Conservation (phyloP, 2,888 invertebrate genomes). For the Leptinotarsa rubiginosa region DNA sequence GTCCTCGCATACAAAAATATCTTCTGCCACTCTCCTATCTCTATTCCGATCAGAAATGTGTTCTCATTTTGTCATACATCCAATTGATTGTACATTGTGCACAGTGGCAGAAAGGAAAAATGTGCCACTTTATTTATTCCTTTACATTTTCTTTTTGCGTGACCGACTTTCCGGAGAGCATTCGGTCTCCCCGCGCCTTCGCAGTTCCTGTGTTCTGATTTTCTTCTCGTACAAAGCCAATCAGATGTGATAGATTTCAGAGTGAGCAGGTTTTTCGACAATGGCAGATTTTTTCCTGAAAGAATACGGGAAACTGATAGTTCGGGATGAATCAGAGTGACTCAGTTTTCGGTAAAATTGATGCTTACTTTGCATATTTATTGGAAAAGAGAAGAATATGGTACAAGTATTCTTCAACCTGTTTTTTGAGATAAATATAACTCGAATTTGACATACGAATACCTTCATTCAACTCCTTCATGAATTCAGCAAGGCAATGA, state of each 20-base stretch:
- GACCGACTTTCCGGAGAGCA: conserved; percentile 31
- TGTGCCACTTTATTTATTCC: conserved; percentile 36
- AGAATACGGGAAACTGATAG: conserved; percentile 25
- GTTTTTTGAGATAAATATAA: no score
- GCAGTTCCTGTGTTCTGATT: conserved; percentile 19
- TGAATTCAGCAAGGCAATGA: no score
- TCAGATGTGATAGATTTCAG: conserved; percentile 32
- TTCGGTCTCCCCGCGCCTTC: neutral
- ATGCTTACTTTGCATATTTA: neutral
- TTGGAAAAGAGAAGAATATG: neutral
- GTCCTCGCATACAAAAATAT: neutral
- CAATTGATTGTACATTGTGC: conserved; percentile 30
- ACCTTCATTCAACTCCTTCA: no score
- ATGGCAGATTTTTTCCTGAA: conserved; percentile 32
- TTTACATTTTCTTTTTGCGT: conserved; percentile 32
- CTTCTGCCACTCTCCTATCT: neutral
- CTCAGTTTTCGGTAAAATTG: neutral
- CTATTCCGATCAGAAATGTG: conserved; percentile 21
- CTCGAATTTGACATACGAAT: no score
- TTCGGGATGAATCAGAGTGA: conserved; percentile 20
- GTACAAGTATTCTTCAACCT: no score
- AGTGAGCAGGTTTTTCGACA: conserved; percentile 31
- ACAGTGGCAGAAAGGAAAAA: conserved; percentile 15
- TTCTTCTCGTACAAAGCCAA: conserved; percentile 24
- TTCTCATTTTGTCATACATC: conserved; percentile 26